Base-by-base conservation (phyloP, 2,888 invertebrate genomes). In the Eledona agricola region DNA sequence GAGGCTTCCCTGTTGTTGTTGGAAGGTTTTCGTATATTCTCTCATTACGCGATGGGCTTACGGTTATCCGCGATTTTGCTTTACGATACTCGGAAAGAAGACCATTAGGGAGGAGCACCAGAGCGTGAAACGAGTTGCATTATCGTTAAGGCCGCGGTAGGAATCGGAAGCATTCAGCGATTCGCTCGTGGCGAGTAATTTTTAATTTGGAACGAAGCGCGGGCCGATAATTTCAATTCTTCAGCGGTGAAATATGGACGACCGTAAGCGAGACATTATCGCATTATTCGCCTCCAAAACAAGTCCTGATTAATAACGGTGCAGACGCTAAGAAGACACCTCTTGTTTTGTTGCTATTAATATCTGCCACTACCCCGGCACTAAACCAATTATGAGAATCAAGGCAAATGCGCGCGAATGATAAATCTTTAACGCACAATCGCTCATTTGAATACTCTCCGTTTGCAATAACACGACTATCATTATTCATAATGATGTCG, bases 361-460 rank as follows among this genome's bases (percentile, higher is more conserved):
- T 70, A 69, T 69, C 69, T 66, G 69, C 62, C 69, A 71, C 55
- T 59, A 62, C 59, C 59, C 63, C 58, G 54, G 62, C 66, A 60
- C 64, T 68, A 66, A 67, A 69, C 68, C 69, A 70, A 70, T 71
- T 71, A 70, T 65, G 63, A 59, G 65, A 70, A 70, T 67, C 67
- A 65, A 65, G 65, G 65, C 63, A 65, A 69, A 68, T 64, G 67
- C 58, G 62, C 58, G 58, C 62, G 60, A 66, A 69, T 70, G 66
- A 70, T 70, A 69, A 70, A 70, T 71, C 65, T 69, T 66, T 65
- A 63, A 66, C 64, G 66, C 61, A 65, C 67, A 66, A 69, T 66
- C 64, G 62, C 61, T 54, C 60, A 60, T 67, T 63, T 63, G 66
- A 63, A 64, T 66, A 62, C 47, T 35, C 38, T 51, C 50, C 52